Evolutionary conservation across 2,797 vertebrate genomes (phyloP).

Genomic region (Cirrhinus mrigala): DNA sequence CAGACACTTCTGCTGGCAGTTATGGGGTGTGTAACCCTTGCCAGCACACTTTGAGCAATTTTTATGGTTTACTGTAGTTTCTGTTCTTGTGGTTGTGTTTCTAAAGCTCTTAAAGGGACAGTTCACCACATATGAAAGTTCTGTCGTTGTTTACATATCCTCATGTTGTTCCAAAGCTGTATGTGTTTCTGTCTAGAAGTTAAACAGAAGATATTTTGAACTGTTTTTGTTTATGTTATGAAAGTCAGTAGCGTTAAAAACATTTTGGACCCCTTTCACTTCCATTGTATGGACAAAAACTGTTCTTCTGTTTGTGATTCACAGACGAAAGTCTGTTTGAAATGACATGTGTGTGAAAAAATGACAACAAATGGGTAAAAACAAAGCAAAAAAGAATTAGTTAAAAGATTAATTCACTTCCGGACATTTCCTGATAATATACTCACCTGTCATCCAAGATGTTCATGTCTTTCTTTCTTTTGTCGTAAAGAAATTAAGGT

Average conservation of each 20-base stretch:
- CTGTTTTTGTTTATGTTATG: not conserved
- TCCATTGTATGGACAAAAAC: not conserved
- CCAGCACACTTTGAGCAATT: not conserved
- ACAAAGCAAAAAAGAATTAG: too few species aligned
- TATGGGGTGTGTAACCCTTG: not conserved
- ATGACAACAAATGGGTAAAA: not conserved
- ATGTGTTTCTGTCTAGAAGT: not conserved
- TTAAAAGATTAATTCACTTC: too few species aligned
- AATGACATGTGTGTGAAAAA: not conserved
- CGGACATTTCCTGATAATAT: too few species aligned
- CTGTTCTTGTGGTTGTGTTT: not conserved
- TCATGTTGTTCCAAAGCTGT: not conserved
- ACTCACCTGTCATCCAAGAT: too few species aligned
- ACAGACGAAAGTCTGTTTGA: not conserved
- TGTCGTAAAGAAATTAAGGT: too few species aligned
- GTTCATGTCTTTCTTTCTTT: too few species aligned
- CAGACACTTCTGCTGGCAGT: not conserved
- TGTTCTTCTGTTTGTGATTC: not conserved
- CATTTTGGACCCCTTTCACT: not conserved
- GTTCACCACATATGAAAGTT: not conserved
- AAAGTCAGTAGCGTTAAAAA: not conserved
- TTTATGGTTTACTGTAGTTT: not conserved
- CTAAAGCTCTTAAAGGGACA: not conserved
- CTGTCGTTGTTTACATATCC: not conserved
- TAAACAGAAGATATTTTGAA: not conserved